These are phyloP conservation scores for Patella pellucida DNA, from an alignment of 2,888 invertebrate genomes.

Conservation along the genomic window DNA sequence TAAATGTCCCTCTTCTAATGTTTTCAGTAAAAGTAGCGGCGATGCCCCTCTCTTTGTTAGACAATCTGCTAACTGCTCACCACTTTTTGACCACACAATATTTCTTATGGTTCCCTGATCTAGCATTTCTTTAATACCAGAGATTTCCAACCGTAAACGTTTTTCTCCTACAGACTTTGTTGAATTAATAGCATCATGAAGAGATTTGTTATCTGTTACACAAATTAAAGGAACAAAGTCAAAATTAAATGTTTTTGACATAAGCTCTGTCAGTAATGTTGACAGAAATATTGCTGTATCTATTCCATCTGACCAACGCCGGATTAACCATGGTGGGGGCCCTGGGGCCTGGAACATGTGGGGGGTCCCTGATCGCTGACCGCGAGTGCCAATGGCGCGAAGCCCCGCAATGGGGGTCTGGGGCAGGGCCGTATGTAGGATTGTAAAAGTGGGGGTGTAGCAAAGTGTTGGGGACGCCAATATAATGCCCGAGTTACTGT, in stretches of 20 bases:
- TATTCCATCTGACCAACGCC: too few species aligned
- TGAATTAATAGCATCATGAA: constrained; percentile 7
- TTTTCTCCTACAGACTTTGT: neutral
- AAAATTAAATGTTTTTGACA: neutral
- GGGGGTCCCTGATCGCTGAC: too few species aligned
- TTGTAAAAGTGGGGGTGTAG: too few species aligned
- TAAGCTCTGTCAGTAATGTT: neutral
- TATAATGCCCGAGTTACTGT: too few species aligned
- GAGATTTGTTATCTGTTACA: neutral
- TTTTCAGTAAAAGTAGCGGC: neutral
- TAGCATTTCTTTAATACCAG: constrained; percentile 3
- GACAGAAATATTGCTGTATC: constrained; percentile 1
- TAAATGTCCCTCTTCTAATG: neutral
- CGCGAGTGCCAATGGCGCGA: too few species aligned
- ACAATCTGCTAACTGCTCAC: neutral
- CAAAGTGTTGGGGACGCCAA: too few species aligned
- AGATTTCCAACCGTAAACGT: neutral
- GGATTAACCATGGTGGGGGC: too few species aligned
- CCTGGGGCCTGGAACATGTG: too few species aligned
- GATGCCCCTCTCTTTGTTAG: neutral
- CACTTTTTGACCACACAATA: neutral
- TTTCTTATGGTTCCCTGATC: neutral
- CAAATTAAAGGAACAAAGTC: neutral
- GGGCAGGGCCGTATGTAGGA: too few species aligned
- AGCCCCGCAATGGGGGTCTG: too few species aligned